Percentiles rank a stretch among this genome's conserved stretches.
These are phyloP conservation scores for Poecilia wingei DNA, from an alignment of 2,797 vertebrate genomes.

Conservation along the genomic window DNA sequence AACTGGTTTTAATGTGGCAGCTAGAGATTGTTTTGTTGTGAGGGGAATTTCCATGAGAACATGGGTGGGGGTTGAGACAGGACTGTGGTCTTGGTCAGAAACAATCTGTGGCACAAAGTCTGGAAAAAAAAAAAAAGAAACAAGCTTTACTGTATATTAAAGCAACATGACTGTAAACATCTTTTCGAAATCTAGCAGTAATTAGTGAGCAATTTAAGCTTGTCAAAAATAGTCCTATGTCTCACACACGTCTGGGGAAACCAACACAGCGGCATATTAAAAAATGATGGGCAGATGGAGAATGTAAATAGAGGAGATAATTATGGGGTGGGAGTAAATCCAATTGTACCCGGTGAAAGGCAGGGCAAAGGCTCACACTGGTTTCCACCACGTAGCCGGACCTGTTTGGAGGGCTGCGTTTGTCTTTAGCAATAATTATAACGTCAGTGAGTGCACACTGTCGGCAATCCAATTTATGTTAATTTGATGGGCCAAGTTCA, in stretches of 20 bases:
- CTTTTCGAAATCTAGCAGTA: slow-evolving; percentile 25
- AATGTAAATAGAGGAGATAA: slow-evolving; percentile 60
- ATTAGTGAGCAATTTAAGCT: slow-evolving; percentile 29
- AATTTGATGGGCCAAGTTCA: neutral
- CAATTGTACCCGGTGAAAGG: slow-evolving; percentile 52
- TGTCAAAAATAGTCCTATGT: slow-evolving; percentile 39
- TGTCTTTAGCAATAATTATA: neutral
- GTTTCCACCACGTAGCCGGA: neutral
- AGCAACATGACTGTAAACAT: slow-evolving; percentile 28
- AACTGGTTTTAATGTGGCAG: slow-evolving; percentile 53
- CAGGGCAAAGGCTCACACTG: slow-evolving; percentile 21
- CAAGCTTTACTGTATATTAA: slow-evolving; percentile 39
- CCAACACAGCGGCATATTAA: slow-evolving; percentile 38
- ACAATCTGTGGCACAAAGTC: slow-evolving; percentile 37
- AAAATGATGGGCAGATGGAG: slow-evolving; percentile 49
- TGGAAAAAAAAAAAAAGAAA: slow-evolving; percentile 10
- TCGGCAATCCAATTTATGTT: neutral
- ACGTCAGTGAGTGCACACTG: neutral
- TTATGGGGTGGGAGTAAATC: slow-evolving; percentile 66
- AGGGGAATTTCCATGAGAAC: slow-evolving; percentile 70
- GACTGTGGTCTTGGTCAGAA: slow-evolving; percentile 55
- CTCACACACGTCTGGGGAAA: slow-evolving; percentile 50
- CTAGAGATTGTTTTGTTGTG: slow-evolving; percentile 61
- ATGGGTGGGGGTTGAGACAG: slow-evolving; percentile 34
- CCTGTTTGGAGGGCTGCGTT: slow-evolving; percentile 1